These are phyloP conservation scores for Chlorodrepanis virens DNA, from an alignment of 2,113 vertebrate genomes.

Conservation along the genomic window DNA sequence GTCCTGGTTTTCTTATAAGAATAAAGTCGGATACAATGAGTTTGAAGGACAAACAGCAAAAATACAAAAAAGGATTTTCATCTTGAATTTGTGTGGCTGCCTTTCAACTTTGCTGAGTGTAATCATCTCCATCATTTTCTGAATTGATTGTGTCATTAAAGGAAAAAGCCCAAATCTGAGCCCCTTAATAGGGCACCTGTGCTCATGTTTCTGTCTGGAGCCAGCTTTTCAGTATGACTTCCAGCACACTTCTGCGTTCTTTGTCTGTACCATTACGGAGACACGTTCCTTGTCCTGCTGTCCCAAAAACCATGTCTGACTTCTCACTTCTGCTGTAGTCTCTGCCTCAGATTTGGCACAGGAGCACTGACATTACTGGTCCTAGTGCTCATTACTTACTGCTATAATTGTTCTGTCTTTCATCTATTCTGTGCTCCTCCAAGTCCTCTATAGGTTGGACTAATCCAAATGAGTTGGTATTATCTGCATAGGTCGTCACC, in stretches of 20 bases:
- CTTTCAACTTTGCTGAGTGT: background rate
- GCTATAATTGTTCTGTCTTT: background rate
- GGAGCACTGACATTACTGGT: background rate
- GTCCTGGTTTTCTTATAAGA: background rate
- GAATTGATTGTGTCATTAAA: background rate
- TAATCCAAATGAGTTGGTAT: background rate
- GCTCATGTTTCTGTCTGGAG: background rate
- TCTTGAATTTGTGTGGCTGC: background rate
- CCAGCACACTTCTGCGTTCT: background rate
- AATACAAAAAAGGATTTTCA: background rate
- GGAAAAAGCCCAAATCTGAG: background rate
- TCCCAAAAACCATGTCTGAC: background rate
- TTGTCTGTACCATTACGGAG: background rate
- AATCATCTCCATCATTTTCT: background rate
- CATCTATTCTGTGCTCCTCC: fast-evolving
- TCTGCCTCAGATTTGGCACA: background rate
- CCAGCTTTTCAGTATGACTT: background rate
- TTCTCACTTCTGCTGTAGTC: background rate
- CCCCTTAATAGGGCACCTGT: background rate
- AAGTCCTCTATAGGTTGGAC: background rate
- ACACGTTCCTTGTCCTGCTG: background rate
- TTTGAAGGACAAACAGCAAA: background rate
- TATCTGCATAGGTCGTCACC: background rate
- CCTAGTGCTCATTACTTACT: background rate
- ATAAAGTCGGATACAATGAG: background rate